These are phyloP conservation scores for Yoshiicerus persimilis DNA, from an alignment of 1,140 invertebrate species.

Conservation along the genomic window DNA sequence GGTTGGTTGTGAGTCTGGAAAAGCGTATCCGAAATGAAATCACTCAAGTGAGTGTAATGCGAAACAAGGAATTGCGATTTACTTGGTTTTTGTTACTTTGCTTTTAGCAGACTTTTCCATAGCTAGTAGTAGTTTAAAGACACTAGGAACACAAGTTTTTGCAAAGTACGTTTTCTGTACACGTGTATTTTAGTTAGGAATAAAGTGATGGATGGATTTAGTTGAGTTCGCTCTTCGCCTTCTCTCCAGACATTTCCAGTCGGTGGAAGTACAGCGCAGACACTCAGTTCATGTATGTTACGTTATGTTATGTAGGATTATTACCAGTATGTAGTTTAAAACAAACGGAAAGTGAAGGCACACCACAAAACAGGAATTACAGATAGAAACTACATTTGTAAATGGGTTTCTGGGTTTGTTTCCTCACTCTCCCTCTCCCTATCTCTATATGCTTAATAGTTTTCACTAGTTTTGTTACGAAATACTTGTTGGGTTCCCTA, in stretches of 20 bases:
- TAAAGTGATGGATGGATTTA: constrained; percentile 7
- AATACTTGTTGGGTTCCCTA: not conserved
- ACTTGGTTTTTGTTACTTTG: not conserved
- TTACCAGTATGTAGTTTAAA: not conserved
- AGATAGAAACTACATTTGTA: not conserved
- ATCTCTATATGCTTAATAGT: not conserved
- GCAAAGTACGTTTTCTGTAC: not conserved
- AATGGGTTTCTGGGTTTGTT: constrained; percentile 13
- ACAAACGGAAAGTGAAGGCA: not conserved
- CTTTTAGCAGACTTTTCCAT: not conserved
- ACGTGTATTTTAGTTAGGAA: not conserved
- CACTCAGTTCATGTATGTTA: too few relatives aligned
- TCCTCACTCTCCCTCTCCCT: not conserved
- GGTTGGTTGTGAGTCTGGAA: not conserved
- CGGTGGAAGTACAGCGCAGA: too few relatives aligned
- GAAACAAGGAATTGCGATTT: not conserved
- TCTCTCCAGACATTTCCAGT: not conserved
- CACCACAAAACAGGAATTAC: not conserved
- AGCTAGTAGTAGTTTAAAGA: not conserved
- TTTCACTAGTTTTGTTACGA: not conserved
- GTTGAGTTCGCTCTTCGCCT: not conserved
- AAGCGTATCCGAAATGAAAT: not conserved
- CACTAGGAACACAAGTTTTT: not conserved
- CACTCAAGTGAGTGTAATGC: not conserved
- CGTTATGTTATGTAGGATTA: too few relatives aligned